These are phyloP conservation scores for Papilio machaon DNA, from an alignment of 1,140 invertebrate genomes.

Conservation along the genomic window DNA sequence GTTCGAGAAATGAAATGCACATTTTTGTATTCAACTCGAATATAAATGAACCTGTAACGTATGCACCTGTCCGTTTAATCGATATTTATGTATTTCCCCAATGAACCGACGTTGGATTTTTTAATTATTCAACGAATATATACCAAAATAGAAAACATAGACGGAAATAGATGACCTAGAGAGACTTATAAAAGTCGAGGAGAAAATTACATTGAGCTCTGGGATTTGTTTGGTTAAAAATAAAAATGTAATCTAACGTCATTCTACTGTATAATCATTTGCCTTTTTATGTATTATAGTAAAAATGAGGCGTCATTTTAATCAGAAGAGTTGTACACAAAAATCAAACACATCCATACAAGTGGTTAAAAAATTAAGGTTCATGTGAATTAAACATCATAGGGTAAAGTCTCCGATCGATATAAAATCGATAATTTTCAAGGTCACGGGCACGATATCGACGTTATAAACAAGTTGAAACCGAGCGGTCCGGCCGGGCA, in stretches of 20 bases:
- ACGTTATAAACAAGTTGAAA: constrained; percentile 28
- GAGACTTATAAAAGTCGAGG: not conserved
- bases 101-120: not conserved
- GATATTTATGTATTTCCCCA: not conserved
- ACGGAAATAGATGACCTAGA: not conserved
- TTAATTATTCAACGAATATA: constrained; percentile 17
- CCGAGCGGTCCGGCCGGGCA: constrained; percentile 48
- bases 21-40: constrained; percentile 12
- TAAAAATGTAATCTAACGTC: no score
- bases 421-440: not conserved
- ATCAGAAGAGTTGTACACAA: no score
- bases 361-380: no score
- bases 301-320: no score
- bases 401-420: not conserved
- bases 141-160: not conserved
- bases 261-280: no score
- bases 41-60: constrained; percentile 9
- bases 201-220: not conserved
- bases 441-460: constrained; percentile 31
- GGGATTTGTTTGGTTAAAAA: not conserved
- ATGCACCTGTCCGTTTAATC: constrained; percentile 11
- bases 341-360: no score
- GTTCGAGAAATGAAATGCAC: constrained; percentile 5
- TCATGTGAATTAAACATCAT: no score
- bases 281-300: no score